Base-by-base conservation (phyloP, 30 jellyfish, hydroid and myxozoan genomes). In the Hydractinia symbiolongicarpus region DNA sequence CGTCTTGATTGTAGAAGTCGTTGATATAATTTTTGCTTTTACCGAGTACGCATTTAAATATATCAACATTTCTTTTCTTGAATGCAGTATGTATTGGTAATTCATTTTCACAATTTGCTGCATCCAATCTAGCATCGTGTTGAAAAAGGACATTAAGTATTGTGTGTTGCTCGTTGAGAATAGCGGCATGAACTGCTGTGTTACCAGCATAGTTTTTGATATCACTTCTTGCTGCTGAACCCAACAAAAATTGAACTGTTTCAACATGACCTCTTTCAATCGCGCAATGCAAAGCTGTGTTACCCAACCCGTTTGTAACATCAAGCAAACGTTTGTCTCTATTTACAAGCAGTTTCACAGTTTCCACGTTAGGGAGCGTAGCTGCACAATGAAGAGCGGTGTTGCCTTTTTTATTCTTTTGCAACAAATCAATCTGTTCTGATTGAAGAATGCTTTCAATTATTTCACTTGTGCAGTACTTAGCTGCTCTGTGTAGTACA, bases 271-370 rank as follows among this genome's bases (percentile, higher is more conserved):
- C 61, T 19, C 60, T 30, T 20, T 71, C 51, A 60, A 53, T 71
- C 9, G 80, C 80, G 66, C 61, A 71, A 71, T 71, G 80, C 51
- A 71, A 20, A 7, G 60, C 14, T 9, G 80, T 71, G 80, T 71
- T 50, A 8, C 80, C 80, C n/a, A 20, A 20, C 60, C 80, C 61
- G 60, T 71, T 50, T 53, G 44, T 50, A 8, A 71, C 15, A 71
- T 71, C 61, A 67, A 71, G 44, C 7, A 71, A 60, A 20, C 61
- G 17, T 20, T 8, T 20, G 8, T 71, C 80, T 71, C n/a, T 50
- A 20, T 30, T 53, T 15, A 71, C 16, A 8, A 71, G 44, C 61
- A 50, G 16, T 58, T 71, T 50, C 40, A 53, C 61, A 30, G 60
- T 20, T 15, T 71, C 67, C 60, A 9, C n/a, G 50, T 71, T 53